Conservation (phyloP, 2,888 invertebrate species). For the Notodonta dromedarius region DNA sequence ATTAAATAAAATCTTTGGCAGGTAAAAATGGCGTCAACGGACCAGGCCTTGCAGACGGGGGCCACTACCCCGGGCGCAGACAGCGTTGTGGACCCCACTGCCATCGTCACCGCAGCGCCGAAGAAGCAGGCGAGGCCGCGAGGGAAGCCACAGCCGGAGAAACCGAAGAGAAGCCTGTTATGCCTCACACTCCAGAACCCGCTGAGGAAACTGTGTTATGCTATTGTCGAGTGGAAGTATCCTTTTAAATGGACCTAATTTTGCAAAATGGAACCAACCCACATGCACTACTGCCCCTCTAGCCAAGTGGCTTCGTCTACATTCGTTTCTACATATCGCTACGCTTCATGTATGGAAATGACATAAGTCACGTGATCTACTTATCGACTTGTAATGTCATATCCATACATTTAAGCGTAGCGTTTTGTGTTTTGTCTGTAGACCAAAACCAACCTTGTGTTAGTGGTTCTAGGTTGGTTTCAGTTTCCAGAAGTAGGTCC, state of each 20-base stretch:
- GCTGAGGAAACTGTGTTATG: constrained; percentile 96
- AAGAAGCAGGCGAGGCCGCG: constrained; percentile 86
- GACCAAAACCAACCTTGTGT: too few relatives aligned
- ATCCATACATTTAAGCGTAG: too few relatives aligned
- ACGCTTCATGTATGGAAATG: too few relatives aligned
- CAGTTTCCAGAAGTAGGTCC: too few relatives aligned
- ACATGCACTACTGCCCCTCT: too few relatives aligned
- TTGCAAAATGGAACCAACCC: too few relatives aligned
- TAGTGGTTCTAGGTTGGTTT: too few relatives aligned
- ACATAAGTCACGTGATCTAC: too few relatives aligned
- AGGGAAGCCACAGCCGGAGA: constrained; percentile 93
- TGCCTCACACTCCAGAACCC: constrained; percentile 97
- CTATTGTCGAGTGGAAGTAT: constrained; percentile 99
- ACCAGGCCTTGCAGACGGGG: constrained; percentile 59
- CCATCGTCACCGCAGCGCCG: constrained; percentile 75
- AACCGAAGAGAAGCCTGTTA: constrained; percentile 95
- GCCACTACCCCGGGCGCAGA: constrained; percentile 67
- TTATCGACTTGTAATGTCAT: too few relatives aligned
- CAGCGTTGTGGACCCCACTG: constrained; percentile 55
- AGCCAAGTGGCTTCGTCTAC: too few relatives aligned
- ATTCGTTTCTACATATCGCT: too few relatives aligned
- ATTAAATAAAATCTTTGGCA: constrained; percentile 37
- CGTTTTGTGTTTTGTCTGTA: too few relatives aligned
- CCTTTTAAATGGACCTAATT: constrained; percentile 86
- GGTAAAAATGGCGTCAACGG: constrained; percentile 69